Percentiles rank a stretch among this genome's conserved stretches.
These are phyloP conservation scores for Thomomys bottae DNA, from an alignment of 2,113 vertebrate genomes.

Conservation along the genomic window DNA sequence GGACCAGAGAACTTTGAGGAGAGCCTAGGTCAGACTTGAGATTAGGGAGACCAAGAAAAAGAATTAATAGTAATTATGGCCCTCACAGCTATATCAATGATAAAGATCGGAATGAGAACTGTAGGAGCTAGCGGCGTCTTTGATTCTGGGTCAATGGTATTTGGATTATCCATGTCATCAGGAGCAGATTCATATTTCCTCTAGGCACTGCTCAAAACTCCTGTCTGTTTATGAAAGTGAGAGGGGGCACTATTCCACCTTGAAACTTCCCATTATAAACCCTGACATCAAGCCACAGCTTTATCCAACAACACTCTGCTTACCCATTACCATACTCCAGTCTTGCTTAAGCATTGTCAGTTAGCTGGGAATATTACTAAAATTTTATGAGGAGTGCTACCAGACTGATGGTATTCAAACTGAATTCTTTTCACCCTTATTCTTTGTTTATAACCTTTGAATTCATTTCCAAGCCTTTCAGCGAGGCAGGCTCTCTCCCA, in stretches of 20 bases:
- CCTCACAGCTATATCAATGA: not conserved
- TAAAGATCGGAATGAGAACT: not conserved
- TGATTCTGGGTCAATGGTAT: not conserved
- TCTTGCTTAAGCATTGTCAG: not conserved
- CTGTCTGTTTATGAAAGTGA: not conserved
- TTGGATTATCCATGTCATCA: not conserved
- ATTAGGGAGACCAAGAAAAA: not conserved
- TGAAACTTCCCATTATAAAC: not conserved
- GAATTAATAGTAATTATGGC: not conserved
- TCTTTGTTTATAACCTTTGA: conserved; percentile 55
- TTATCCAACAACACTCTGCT: not conserved
- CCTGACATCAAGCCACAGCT: not conserved
- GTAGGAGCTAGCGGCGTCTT: not conserved
- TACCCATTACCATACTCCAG: not conserved
- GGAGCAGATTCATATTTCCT: not conserved
- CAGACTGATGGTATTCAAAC: not conserved
- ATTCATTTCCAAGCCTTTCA: conserved; percentile 20
- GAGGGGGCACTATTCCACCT: not conserved
- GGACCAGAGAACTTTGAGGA: not conserved
- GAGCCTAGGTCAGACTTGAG: not conserved
- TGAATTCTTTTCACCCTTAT: conserved; percentile 48
- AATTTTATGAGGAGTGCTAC: not conserved
- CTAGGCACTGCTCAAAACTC: not conserved
- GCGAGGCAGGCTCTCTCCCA: conserved; percentile 25
- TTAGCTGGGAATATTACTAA: not conserved